Base-by-base conservation (phyloP, 30 jellyfish, hydroid and myxozoan species). In the Sanderia malayensis region DNA sequence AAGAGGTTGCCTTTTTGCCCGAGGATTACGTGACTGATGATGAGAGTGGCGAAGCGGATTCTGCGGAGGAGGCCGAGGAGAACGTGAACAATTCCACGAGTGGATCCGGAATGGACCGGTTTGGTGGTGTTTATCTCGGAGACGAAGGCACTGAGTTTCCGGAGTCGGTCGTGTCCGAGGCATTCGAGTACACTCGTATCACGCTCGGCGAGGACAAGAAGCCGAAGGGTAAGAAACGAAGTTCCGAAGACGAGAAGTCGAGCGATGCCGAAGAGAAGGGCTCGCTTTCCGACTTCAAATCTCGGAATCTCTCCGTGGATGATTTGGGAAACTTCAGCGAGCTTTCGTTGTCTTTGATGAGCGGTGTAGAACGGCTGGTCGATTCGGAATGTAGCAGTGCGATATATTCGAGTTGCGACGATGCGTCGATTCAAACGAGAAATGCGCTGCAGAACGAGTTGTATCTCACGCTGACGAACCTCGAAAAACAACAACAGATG, bases 71-170 rank as follows among this genome's bases (percentile, higher is more conserved):
- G 61, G 94, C 53, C 6, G 96, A 87, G 10, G 90, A 59, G n/a
- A 46, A 45, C 26, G 61, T 69, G 62, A 64, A 52, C 29, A 84
- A 79, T 6, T 44, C 90, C 0, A 59, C 83, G 31, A 10, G 86
- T n/a, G 82, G 65, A 4, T n/a, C 71, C 0, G 73, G 25, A 13
- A 52, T 32, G 7, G 94, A 79, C 22, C 89, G 94, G 0, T 87
- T 71, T 58, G 96, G 96, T 44, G 96, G 96, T 22, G 90, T 87
- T 46, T 87, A 87, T 44, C 71, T 87, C 24, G 96, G 96, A 18
- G 95, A 74, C 47, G 95, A 84, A 18, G 74, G 4, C 19, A 15
- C 84, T 6, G 85, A 66, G 19, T 59, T 26, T 27, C 44, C 86
- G 30, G 89, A 84, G 58, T 27, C 85, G 44, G 69, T 58, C 59